These are phyloP conservation scores for Dryobotodes eremita DNA, from an alignment of 2,888 invertebrate genomes.

Conservation along the genomic window DNA sequence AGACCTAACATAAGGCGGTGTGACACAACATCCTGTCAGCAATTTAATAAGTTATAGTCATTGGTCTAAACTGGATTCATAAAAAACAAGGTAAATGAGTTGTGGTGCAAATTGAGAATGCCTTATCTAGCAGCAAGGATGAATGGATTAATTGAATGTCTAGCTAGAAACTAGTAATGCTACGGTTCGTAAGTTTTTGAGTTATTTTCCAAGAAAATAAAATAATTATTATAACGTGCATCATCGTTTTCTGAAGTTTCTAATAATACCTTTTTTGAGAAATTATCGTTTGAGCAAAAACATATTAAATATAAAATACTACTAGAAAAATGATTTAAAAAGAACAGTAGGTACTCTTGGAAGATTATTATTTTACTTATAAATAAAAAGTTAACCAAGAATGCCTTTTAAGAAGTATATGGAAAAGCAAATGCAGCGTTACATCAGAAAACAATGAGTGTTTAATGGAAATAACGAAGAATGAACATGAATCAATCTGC, in stretches of 20 bases:
- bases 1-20: neutral
- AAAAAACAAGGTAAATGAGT: neutral
- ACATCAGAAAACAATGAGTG: too few species aligned
- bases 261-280: neutral
- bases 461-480: neutral
- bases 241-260: neutral
- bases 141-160: neutral
- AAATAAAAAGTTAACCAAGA: neutral
- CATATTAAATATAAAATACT: neutral
- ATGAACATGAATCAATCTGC: too few species aligned
- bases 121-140: neutral
- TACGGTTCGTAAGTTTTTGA: neutral
- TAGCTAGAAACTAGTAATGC: neutral
- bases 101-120: neutral
- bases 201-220: neutral
- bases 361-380: neutral
- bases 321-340: slow-evolving; percentile 7
- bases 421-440: neutral
- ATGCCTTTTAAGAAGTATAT: neutral
- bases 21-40: neutral
- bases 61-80: neutral
- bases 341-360: neutral
- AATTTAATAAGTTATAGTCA: neutral
- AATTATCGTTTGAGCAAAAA: neutral
- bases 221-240: neutral